Conservation (phyloP, 2,797 vertebrate genomes). For the Silurus aristotelis region DNA sequence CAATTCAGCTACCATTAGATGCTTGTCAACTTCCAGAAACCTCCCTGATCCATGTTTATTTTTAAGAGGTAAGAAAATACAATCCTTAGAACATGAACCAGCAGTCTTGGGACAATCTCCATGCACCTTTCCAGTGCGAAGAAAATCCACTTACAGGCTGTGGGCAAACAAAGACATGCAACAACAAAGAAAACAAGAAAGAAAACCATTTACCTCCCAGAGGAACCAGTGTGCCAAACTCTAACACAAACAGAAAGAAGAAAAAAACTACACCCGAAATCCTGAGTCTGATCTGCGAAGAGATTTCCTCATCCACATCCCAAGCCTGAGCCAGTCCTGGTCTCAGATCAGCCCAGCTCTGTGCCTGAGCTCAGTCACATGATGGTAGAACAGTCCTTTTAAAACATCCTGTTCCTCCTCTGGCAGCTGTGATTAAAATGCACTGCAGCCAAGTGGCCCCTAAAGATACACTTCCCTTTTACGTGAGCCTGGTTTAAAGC, state of each 20-base stretch:
- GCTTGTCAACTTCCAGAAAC: not conserved
- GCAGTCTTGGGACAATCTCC: not conserved
- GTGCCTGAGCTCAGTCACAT: constrained; percentile 53
- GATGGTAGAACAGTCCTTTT: constrained; percentile 55
- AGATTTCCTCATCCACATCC: constrained; percentile 25
- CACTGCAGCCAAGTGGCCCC: constrained; percentile 36
- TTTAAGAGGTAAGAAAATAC: not conserved
- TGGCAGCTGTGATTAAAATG: constrained; percentile 52
- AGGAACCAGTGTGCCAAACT: not conserved
- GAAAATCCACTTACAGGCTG: constrained; percentile 35
- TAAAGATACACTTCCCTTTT: constrained; percentile 19
- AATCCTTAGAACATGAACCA: not conserved
- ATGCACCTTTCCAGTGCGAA: constrained; percentile 16
- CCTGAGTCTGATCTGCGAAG: not conserved
- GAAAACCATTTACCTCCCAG: constrained; percentile 47
- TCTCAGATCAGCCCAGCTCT: constrained; percentile 39
- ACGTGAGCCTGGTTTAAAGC: constrained; percentile 34
- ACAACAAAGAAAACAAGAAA: constrained; percentile 23
- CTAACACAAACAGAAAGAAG: constrained; percentile 25
- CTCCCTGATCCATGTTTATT: not conserved
- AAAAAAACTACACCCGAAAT: not conserved
- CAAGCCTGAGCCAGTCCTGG: constrained; percentile 19
- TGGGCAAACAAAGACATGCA: constrained; percentile 40
- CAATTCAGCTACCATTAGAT: not conserved
- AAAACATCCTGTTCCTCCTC: constrained; percentile 64